Percentiles rank a stretch among this genome's conserved stretches.
Conservation (phyloP, 2,113 vertebrate genomes). For the Pseudonaja textilis region DNA sequence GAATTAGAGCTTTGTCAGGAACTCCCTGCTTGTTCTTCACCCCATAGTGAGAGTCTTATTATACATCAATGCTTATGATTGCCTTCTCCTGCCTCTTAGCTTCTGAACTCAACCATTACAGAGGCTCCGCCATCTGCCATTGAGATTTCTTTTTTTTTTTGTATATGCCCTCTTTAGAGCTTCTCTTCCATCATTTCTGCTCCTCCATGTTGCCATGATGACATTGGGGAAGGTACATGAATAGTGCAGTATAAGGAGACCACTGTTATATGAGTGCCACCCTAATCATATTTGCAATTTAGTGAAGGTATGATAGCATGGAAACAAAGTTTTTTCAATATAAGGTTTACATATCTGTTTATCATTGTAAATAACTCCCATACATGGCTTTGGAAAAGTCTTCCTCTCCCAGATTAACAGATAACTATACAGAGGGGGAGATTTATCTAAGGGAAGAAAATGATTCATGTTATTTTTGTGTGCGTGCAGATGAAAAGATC, state of each 20-base stretch:
- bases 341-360: background rate
- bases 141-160: background rate
- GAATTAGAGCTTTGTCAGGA: background rate
- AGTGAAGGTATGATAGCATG: background rate
- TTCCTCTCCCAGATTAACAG: background rate
- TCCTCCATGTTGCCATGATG: background rate
- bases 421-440: background rate
- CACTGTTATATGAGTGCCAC: background rate
- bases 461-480: background rate
- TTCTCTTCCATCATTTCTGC: background rate
- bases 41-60: background rate
- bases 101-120: background rate
- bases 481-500: background rate
- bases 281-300: background rate
- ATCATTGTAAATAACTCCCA: background rate
- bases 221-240: background rate
- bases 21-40: background rate
- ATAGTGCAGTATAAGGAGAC: background rate
- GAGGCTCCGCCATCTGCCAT: background rate
- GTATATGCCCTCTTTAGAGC: background rate
- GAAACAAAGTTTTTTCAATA: background rate
- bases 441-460: background rate
- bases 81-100: background rate
- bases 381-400: background rate
- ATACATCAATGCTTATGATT: background rate